A percentile compares a stretch with the other conserved stretches of the same genome.
These are phyloP conservation scores for Tachypleus tridentatus DNA, from an alignment of 1,140 invertebrate genomes.

Conservation along the genomic window DNA sequence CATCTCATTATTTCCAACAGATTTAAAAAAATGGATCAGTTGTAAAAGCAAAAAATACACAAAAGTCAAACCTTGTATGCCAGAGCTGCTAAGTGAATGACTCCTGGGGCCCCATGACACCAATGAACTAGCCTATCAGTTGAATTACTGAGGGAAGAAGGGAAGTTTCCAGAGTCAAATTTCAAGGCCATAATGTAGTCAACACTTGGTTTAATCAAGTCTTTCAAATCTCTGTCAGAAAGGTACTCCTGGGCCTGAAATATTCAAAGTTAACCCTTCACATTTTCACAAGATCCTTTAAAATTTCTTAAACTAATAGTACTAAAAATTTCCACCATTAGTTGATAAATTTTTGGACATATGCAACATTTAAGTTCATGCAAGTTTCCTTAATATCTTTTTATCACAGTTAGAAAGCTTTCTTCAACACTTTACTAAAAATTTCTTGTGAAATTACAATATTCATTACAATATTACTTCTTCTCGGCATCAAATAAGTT, in stretches of 20 bases:
- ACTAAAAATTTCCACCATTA: too few species aligned
- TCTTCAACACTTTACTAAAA: not conserved
- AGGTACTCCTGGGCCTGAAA: slow-evolving; percentile 42
- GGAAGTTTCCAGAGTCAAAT: slow-evolving; percentile 69
- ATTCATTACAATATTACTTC: too few species aligned
- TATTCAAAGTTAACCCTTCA: not conserved
- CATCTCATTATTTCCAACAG: too few species aligned
- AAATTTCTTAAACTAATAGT: too few species aligned
- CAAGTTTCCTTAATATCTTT: not conserved
- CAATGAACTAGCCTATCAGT: slow-evolving; percentile 78
- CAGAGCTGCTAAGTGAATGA: slow-evolving; percentile 56
- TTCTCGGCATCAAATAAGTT: too few species aligned
- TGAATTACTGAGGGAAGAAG: slow-evolving; percentile 59
- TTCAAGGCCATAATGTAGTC: slow-evolving; percentile 47
- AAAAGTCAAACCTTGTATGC: slow-evolving; percentile 53
- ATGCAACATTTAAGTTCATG: too few species aligned
- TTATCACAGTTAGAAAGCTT: not conserved
- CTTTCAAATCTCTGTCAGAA: slow-evolving; percentile 39
- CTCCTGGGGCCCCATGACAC: slow-evolving; percentile 90
- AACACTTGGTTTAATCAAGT: slow-evolving; percentile 44
- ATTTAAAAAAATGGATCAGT: too few species aligned
- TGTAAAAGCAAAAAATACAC: slow-evolving; percentile 17
- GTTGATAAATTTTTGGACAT: too few species aligned
- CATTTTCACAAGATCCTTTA: too few species aligned
- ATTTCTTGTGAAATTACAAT: too few species aligned